Evolutionary conservation across 2,113 vertebrate species (phyloP).

Genomic region (Saguinus midas): DNA sequence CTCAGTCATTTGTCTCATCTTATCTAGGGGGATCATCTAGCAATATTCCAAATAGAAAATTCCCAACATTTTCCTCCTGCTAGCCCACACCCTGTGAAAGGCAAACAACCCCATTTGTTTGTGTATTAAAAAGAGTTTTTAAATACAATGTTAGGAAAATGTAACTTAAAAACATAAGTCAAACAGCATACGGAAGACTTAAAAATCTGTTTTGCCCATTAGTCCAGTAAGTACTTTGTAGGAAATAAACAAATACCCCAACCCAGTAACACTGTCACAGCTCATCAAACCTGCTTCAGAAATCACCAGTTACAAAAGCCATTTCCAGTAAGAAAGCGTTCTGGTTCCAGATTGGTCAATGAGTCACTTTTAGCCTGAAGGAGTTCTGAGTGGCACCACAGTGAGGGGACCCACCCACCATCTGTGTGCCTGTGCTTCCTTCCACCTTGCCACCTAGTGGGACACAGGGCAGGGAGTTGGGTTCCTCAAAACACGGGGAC

Average conservation of each 20-base stretch:
- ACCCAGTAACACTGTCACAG: conserved; percentile 84
- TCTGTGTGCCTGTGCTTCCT: not conserved
- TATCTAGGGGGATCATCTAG: conserved; percentile 47
- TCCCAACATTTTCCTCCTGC: conserved; percentile 61
- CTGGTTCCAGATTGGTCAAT: conserved; percentile 68
- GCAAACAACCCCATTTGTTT: conserved; percentile 75
- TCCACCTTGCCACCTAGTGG: not conserved
- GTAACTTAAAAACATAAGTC: conserved; percentile 90
- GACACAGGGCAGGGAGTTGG: conserved; percentile 19
- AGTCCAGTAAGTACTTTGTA: conserved; percentile 81
- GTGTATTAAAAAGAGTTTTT: conserved; percentile 82
- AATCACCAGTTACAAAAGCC: conserved; percentile 84
- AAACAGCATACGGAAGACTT: conserved; percentile 84
- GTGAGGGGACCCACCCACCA: not conserved
- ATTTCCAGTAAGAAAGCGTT: conserved; percentile 82
- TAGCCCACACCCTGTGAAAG: conserved; percentile 41
- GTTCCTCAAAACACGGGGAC: conserved; percentile 21
- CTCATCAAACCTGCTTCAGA: conserved; percentile 82
- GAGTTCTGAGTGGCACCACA: not conserved
- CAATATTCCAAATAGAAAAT: conserved; percentile 58
- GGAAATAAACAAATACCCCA: conserved; percentile 84
- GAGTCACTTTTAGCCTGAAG: conserved; percentile 58
- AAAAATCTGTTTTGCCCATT: conserved; percentile 84
- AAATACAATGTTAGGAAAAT: conserved; percentile 89
- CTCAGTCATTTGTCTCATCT: conserved; percentile 25